phyloP scores from a whole-genome alignment of 2,797 vertebrate genomes.

The Dallia pectoralis region DNA sequence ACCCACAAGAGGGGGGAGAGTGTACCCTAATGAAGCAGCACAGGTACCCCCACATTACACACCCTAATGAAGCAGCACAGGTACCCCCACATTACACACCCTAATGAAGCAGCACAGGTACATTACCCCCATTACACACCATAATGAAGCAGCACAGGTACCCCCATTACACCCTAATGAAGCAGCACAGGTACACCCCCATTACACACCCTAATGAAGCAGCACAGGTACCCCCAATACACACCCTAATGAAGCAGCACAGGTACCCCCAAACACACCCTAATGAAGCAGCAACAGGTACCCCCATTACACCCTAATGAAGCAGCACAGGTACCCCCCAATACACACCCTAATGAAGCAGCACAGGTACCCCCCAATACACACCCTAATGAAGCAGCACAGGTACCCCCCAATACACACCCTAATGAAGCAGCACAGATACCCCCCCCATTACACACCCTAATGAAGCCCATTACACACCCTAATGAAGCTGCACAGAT shows the following conservation, averaged over 20 bases:
- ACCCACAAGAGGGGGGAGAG: constrained; percentile 96
- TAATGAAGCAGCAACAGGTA: neutral
- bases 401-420: neutral
- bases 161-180: neutral
- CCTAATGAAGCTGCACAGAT: neutral
- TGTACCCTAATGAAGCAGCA: constrained; percentile 99
- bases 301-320: neutral
- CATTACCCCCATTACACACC: neutral
- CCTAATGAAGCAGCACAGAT: neutral
- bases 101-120: neutral
- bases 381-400: neutral
- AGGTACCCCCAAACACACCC: neutral
- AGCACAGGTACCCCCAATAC: neutral
- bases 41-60: constrained; percentile 79
- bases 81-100: constrained; percentile 64
- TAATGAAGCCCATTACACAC: neutral
- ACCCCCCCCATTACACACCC: neutral
- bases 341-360: neutral
- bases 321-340: neutral
- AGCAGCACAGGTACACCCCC: neutral
- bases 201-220: neutral
- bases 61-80: constrained; percentile 98
- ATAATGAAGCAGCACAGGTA: neutral
- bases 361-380: neutral
- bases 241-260: neutral